These are phyloP conservation scores for Ailurus styani DNA, from an alignment of 2,113 vertebrate genomes.

Conservation along the genomic window DNA sequence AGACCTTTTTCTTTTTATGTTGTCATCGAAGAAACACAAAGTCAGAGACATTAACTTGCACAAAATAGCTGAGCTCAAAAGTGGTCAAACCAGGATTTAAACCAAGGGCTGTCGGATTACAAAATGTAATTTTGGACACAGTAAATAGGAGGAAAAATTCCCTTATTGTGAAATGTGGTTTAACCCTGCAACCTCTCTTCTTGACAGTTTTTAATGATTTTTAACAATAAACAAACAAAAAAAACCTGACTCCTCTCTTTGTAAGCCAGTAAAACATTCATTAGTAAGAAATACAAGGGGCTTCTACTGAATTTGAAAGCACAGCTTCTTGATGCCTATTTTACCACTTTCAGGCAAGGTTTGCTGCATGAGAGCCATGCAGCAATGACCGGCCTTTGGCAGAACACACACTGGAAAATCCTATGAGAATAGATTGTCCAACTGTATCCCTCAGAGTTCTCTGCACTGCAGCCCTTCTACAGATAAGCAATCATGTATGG, in stretches of 20 bases:
- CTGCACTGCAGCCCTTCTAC: neutral
- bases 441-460: neutral
- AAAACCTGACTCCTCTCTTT: neutral
- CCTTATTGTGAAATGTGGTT: neutral
- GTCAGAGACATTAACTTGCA: neutral
- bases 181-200: neutral
- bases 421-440: neutral
- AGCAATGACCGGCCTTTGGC: neutral
- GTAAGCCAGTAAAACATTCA: neutral
- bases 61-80: neutral
- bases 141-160: neutral
- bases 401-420: neutral
- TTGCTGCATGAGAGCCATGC: neutral
- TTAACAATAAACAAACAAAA: constrained; percentile 25
- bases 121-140: neutral
- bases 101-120: neutral
- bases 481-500: neutral
- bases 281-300: neutral
- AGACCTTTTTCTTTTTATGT: neutral
- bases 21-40: neutral
- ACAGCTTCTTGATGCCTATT: neutral
- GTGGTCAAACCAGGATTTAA: neutral
- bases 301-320: neutral
- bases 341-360: neutral
- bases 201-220: neutral